A percentile compares a stretch with the other conserved stretches of the same genome.
phyloP scores from a whole-genome alignment of 2,113 vertebrate genomes.

The Dasyurus viverrinus region DNA sequence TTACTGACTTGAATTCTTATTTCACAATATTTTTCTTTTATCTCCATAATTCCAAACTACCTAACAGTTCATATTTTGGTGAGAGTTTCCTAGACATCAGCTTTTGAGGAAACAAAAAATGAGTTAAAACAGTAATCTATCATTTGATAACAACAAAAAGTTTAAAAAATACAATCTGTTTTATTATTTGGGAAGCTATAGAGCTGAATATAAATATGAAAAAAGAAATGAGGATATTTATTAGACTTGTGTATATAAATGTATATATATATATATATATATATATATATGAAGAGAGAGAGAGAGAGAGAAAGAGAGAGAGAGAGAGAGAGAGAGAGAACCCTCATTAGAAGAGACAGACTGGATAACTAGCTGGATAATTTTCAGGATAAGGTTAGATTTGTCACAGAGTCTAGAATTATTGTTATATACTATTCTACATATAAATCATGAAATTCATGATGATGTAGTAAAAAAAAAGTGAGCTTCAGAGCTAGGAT shows the following conservation, averaged over 20 bases:
- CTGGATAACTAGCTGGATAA: not conserved
- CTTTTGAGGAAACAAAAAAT: not conserved
- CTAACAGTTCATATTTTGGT: not conserved
- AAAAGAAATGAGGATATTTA: not conserved
- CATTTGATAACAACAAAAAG: not conserved
- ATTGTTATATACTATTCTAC: not conserved
- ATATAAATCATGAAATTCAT: not conserved
- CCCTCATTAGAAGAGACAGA: not conserved
- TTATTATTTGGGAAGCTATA: not conserved
- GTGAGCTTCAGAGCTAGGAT: not conserved
- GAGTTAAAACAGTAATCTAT: not conserved
- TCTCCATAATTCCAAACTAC: not conserved
- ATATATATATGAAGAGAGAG: no score
- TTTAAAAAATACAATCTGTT: not conserved
- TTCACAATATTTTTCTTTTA: not conserved
- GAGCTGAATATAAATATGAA: not conserved
- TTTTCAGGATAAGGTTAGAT: not conserved
- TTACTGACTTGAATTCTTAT: not conserved
- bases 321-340: no score
- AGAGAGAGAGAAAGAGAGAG: no score
- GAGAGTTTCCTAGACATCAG: not conserved
- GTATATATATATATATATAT: no score
- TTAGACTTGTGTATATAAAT: not conserved
- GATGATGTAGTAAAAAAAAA: not conserved
- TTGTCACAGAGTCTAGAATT: not conserved